phyloP scores from a whole-genome alignment of 2,113 vertebrate species.

The Delphinapterus leucas region DNA sequence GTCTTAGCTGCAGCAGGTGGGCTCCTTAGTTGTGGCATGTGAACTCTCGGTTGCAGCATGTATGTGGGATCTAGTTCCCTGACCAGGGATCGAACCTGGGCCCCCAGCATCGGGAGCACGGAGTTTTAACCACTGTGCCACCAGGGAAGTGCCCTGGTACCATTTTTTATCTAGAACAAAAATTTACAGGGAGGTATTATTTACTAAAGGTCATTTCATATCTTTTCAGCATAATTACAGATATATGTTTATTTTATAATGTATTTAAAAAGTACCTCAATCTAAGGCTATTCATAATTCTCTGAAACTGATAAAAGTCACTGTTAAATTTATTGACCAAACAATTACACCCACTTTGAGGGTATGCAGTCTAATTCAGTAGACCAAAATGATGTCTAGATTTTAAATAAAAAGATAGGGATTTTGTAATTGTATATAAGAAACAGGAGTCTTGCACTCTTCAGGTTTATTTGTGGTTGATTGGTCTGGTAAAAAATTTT shows the following conservation, averaged over 20 bases:
- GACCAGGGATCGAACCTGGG: too few species aligned
- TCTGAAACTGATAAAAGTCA: not conserved
- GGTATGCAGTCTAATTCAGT: not conserved
- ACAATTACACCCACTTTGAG: not conserved
- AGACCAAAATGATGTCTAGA: not conserved
- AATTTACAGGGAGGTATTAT: not conserved
- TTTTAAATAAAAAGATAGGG: not conserved
- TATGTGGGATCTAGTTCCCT: too few species aligned
- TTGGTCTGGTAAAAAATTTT: not conserved
- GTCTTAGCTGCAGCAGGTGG: too few species aligned
- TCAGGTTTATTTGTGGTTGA: not conserved
- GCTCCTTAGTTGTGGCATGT: too few species aligned
- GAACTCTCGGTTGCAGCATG: too few species aligned
- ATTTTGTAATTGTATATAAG: not conserved
- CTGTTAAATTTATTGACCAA: not conserved
- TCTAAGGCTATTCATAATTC: not conserved
- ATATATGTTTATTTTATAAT: not conserved
- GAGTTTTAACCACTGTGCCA: too few species aligned
- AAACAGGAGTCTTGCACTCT: not conserved
- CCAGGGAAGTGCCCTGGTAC: not conserved
- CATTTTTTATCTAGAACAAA: not conserved
- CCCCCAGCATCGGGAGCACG: too few species aligned
- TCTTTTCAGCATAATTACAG: slow-evolving; percentile 21
- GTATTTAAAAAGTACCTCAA: not conserved
- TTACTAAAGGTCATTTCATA: not conserved